Percentiles rank a stretch among this genome's conserved stretches.
phyloP scores from a whole-genome alignment of 2,113 vertebrate genomes.

The Oplegnathus fasciatus region DNA sequence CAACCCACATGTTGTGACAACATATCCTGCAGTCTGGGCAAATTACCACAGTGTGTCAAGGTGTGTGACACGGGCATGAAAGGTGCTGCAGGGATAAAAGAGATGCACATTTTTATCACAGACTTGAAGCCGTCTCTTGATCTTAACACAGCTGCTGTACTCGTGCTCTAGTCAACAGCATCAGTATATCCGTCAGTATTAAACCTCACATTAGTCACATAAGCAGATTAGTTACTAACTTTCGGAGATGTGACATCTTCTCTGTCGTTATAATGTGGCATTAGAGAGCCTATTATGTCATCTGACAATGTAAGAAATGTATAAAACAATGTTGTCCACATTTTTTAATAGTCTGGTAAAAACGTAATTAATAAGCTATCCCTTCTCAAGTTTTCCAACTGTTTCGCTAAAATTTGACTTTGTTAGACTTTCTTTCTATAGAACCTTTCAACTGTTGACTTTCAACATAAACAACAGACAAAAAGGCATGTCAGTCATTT shows the following conservation, averaged over 20 bases:
- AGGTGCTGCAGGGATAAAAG: conserved; percentile 35
- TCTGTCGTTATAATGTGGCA: background rate
- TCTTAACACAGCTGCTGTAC: background rate
- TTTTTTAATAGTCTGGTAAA: background rate
- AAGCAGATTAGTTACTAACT: conserved; percentile 8
- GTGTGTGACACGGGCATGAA: conserved; percentile 30
- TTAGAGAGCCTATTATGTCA: background rate
- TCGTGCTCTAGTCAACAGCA: conserved; percentile 7
- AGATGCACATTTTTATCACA: conserved; percentile 2
- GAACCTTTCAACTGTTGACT: background rate
- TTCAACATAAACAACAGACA: background rate
- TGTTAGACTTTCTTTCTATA: background rate
- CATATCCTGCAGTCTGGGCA: conserved; percentile 15
- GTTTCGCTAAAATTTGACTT: background rate
- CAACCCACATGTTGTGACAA: conserved; percentile 13
- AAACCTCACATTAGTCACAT: conserved; percentile 24
- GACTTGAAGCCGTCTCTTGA: conserved; percentile 16
- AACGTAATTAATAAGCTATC: background rate
- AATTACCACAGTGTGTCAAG: conserved; percentile 32
- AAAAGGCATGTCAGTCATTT: background rate
- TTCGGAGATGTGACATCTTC: background rate
- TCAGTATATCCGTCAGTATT: background rate
- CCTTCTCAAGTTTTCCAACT: background rate
- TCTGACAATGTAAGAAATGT: background rate
- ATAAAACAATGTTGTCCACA: background rate